phyloP scores from a whole-genome alignment of 1,140 invertebrate species.

The Hylyphantes graminicola region DNA sequence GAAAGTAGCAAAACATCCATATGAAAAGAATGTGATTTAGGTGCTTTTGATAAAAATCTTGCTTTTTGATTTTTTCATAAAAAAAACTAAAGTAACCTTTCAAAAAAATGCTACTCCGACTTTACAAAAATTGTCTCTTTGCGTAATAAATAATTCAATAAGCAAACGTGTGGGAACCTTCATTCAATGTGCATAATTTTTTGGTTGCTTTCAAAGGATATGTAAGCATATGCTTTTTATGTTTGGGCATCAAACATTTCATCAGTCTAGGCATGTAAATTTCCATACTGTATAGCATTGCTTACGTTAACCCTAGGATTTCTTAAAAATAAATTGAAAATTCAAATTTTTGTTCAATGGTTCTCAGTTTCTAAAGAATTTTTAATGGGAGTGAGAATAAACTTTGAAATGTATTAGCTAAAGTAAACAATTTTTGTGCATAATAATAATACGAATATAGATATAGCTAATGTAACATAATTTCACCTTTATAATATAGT shows the following conservation, averaged over 20 bases:
- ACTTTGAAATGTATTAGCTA: too few species aligned
- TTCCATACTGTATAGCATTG: background rate
- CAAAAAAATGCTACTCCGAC: background rate
- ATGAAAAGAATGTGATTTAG: conserved; percentile 43
- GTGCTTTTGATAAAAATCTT: conserved; percentile 44
- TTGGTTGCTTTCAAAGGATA: conserved; percentile 26
- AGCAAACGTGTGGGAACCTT: conserved; percentile 33
- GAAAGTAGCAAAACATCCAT: conserved; percentile 23
- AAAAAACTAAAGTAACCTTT: too few species aligned
- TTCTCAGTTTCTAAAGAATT: too few species aligned
- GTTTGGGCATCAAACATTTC: conserved; percentile 28
- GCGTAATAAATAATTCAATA: conserved; percentile 56
- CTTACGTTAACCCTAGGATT: background rate
- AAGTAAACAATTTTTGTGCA: too few species aligned
- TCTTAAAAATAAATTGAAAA: background rate
- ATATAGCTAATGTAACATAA: too few species aligned
- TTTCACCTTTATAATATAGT: too few species aligned
- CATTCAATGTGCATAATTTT: conserved; percentile 50
- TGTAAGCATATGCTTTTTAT: conserved; percentile 32
- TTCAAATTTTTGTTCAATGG: too few species aligned
- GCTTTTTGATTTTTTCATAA: conserved; percentile 36
- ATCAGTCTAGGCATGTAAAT: background rate
- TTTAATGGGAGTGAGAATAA: too few species aligned
- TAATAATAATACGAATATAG: too few species aligned
- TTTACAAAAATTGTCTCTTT: conserved; percentile 48